These are phyloP conservation scores for Tetragonula clypearis DNA, from an alignment of 1,140 invertebrate genomes.

Conservation along the genomic window DNA sequence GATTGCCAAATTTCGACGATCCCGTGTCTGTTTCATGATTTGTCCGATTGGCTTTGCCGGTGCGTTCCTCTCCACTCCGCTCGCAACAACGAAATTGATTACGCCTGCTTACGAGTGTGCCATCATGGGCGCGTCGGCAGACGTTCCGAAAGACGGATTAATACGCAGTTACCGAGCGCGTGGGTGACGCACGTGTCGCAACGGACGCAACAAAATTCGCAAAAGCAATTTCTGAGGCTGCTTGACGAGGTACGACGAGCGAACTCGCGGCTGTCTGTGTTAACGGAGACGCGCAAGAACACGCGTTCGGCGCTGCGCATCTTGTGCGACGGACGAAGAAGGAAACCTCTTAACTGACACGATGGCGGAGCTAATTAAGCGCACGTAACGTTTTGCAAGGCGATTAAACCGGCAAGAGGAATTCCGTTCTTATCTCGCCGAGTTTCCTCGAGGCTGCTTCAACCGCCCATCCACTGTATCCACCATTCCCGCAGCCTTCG, in stretches of 20 bases:
- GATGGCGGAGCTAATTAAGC: constrained; percentile 57
- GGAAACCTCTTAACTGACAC: constrained; percentile 52
- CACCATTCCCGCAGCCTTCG: not conserved
- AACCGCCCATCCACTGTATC: not conserved
- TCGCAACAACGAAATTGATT: not conserved
- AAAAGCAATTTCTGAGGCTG: constrained; percentile 27
- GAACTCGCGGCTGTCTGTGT: not conserved
- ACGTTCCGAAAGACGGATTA: not conserved
- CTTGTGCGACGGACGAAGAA: constrained; percentile 47
- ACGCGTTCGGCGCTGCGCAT: not conserved
- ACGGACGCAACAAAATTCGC: constrained; percentile 8
- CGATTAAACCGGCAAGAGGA: constrained; percentile 60
- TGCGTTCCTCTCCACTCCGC: not conserved
- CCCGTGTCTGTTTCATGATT: not conserved
- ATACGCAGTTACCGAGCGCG: not conserved
- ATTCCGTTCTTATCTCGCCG: constrained; percentile 51
- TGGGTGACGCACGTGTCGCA: not conserved
- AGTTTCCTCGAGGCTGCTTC: constrained; percentile 13
- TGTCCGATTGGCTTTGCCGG: not conserved
- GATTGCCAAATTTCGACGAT: not conserved
- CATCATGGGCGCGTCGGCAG: not conserved
- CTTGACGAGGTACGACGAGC: not conserved
- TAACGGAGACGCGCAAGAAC: constrained; percentile 19
- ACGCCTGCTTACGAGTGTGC: not conserved
- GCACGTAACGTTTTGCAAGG: constrained; percentile 52